Percentiles rank a stretch among this genome's conserved stretches.
Evolutionary conservation across 2,113 vertebrate genomes (phyloP).

Genomic region (Octodon degus): DNA sequence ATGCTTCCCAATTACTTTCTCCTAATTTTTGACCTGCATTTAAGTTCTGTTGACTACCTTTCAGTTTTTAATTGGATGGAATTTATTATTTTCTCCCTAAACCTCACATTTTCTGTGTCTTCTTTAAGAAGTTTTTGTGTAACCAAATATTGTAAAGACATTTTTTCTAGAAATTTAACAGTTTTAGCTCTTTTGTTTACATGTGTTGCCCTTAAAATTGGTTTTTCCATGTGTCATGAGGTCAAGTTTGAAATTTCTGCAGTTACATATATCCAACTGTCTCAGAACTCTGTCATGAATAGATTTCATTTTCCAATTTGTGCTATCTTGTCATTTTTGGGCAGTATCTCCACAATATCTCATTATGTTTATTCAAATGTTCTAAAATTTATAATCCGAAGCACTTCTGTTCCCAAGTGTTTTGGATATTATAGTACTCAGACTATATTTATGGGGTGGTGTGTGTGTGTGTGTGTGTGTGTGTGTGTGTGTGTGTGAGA

Average conservation of each 20-base stretch:
- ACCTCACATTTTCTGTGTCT: not conserved
- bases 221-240: not conserved
- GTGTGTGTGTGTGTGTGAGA: not conserved
- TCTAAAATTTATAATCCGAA: not conserved
- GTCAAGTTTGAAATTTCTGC: not conserved
- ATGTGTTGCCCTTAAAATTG: not conserved
- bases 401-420: not conserved
- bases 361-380: not conserved
- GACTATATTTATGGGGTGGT: not conserved
- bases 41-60: not conserved
- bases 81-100: not conserved
- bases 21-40: not conserved
- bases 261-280: not conserved
- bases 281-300: not conserved
- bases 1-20: not conserved
- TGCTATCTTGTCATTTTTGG: not conserved
- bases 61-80: not conserved
- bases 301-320: not conserved
- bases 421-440: not conserved
- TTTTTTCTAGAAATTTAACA: not conserved
- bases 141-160: not conserved
- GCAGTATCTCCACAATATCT: not conserved
- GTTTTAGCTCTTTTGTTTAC: not conserved
- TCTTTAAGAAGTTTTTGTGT: not conserved
- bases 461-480: not conserved